Evolutionary conservation across 2,113 vertebrate species (phyloP).

Genomic region (Plotosus lineatus): DNA sequence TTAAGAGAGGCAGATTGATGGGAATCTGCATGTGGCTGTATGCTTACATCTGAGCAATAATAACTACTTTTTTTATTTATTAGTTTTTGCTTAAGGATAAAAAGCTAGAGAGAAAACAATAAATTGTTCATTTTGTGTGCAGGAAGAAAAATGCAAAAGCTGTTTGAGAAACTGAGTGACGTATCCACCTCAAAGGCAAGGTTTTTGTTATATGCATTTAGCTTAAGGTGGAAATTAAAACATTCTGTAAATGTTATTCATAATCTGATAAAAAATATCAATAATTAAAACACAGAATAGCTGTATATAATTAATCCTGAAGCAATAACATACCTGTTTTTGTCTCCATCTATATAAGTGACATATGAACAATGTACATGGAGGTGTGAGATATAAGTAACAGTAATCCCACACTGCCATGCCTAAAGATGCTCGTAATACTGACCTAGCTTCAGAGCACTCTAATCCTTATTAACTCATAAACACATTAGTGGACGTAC

Average conservation of each 20-base stretch:
- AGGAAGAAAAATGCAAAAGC: not conserved
- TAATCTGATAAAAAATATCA: not conserved
- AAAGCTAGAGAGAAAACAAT: constrained; percentile 3
- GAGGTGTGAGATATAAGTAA: not conserved
- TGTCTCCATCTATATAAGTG: not conserved
- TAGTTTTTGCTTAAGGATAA: not conserved
- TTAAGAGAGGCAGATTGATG: not conserved
- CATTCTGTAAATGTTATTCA: not conserved
- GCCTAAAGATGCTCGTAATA: constrained; percentile 27
- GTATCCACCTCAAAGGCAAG: not conserved
- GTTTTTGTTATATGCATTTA: not conserved
- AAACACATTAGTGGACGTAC: constrained; percentile 66
- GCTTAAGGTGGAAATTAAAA: not conserved
- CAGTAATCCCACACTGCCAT: constrained; percentile 29
- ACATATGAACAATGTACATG: not conserved
- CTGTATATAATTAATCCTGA: not conserved
- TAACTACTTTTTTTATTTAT: not conserved
- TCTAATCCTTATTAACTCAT: constrained; percentile 75
- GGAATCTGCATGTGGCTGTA: not conserved
- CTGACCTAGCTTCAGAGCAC: constrained; percentile 63
- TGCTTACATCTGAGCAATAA: not conserved
- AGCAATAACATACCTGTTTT: constrained; percentile 28
- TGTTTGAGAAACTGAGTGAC: not conserved
- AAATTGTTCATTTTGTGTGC: not conserved
- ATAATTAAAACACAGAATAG: not conserved